Percentiles rank a stretch among this genome's conserved stretches.
Conservation (phyloP, 2,888 invertebrate genomes). For the Chrysodeixis includens region DNA sequence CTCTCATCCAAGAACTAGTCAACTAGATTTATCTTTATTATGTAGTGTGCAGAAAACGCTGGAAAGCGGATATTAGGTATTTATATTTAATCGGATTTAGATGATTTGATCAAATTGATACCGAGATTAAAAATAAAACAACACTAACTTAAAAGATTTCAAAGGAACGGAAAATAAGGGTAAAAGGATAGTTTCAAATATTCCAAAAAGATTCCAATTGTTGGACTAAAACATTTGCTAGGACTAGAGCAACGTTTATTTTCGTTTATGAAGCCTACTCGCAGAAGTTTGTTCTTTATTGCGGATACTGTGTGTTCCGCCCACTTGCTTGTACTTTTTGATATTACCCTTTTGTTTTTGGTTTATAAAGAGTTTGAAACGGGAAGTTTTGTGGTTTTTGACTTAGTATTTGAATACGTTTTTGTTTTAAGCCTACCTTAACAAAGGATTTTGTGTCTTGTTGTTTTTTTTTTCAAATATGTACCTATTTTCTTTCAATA, state of each 20-base stretch:
- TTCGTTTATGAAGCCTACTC: conserved; percentile 71
- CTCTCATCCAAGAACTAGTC: no score
- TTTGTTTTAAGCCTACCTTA: not conserved
- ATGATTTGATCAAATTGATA: no score
- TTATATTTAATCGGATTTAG: no score
- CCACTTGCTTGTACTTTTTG: conserved; percentile 30
- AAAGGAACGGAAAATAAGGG: no score
- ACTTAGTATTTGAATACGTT: conserved; percentile 15
- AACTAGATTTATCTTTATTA: no score
- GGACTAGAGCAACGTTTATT: conserved; percentile 67
- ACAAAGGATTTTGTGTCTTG: no score
- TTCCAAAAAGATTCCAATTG: conserved; percentile 65
- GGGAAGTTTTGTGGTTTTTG: conserved; percentile 18
- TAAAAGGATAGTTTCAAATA: conserved; percentile 47
- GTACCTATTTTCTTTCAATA: no score
- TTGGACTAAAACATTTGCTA: conserved; percentile 66
- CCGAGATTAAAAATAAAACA: no score
- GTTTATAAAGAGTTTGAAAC: conserved; percentile 31
- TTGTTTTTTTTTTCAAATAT: no score
- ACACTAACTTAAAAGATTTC: no score
- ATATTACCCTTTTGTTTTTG: conserved; percentile 25
- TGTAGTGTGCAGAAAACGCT: no score
- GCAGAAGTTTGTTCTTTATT: conserved; percentile 67
- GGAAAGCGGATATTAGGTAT: no score
- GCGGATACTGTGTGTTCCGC: conserved; percentile 61